phyloP scores from a whole-genome alignment of 2,888 invertebrate species.

The Coleophora flavipennella region DNA sequence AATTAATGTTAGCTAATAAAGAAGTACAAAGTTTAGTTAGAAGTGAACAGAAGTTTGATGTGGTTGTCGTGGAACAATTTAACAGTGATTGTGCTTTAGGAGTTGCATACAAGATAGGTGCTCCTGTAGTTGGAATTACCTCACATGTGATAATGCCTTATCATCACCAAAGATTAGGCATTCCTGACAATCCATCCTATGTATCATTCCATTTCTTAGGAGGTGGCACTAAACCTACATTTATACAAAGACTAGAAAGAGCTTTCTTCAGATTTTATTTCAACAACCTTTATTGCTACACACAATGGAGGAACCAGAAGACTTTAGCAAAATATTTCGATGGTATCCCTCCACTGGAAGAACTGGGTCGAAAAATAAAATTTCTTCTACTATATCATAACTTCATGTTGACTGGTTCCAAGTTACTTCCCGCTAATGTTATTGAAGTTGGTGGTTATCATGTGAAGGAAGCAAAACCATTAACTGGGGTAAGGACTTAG shows the following conservation, averaged over 20 bases:
- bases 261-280: conserved; percentile 37
- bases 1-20: conserved; percentile 38
- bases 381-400: conserved; percentile 75
- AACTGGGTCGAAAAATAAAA: conserved; percentile 69
- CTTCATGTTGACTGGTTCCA: conserved; percentile 71
- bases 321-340: conserved; percentile 53
- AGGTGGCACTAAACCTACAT: conserved; percentile 49
- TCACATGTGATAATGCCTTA: conserved; percentile 76
- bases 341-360: conserved; percentile 65
- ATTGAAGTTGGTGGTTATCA: conserved; percentile 77
- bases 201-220: conserved; percentile 67
- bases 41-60: conserved; percentile 71
- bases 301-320: conserved; percentile 40
- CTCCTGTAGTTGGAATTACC: conserved; percentile 73
- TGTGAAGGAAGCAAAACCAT: conserved; percentile 48
- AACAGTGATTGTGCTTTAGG: conserved; percentile 81
- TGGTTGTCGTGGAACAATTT: conserved; percentile 80
- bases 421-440: conserved; percentile 69
- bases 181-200: conserved; percentile 73
- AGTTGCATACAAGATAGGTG: conserved; percentile 74
- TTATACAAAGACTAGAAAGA: conserved; percentile 48
- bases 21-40: conserved; percentile 46
- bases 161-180: conserved; percentile 68
- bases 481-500: conserved; percentile 66
- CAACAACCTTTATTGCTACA: conserved; percentile 28